Evolutionary conservation across 2,113 vertebrate species (phyloP).

Genomic region (Corapipo altera): DNA sequence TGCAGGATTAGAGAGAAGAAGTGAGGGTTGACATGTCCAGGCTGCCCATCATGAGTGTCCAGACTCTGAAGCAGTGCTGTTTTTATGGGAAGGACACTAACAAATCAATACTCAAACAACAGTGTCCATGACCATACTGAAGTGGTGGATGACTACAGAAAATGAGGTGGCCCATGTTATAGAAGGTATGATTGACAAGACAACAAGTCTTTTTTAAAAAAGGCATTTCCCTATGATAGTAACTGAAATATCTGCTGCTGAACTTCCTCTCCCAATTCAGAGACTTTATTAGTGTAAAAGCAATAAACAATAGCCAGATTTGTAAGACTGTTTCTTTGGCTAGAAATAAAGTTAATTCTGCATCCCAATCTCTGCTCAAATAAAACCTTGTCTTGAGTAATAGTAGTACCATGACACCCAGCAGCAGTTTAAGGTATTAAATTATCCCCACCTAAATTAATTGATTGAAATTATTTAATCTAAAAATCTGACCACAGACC

Average conservation of each 20-base stretch:
- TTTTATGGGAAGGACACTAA: accelerated
- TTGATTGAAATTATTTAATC: neutral
- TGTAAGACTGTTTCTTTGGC: neutral
- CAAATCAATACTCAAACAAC: accelerated
- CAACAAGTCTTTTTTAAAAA: neutral
- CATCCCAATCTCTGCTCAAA: neutral
- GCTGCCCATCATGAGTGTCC: neutral
- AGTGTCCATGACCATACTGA: accelerated
- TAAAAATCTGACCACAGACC: neutral
- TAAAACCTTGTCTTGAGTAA: no score
- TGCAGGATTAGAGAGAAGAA: neutral
- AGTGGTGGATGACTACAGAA: accelerated
- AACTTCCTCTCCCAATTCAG: neutral
- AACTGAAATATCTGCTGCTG: neutral
- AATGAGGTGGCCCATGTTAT: accelerated
- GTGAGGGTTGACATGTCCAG: accelerated
- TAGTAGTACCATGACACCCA: neutral
- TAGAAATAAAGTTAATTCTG: neutral
- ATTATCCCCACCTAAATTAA: neutral
- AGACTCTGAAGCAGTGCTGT: neutral
- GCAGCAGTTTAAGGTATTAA: neutral
- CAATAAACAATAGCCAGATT: neutral
- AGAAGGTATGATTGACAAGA: no score
- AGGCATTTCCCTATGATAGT: accelerated
- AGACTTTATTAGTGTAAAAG: neutral